phyloP scores from a whole-genome alignment of 2,113 vertebrate species.

The Machaerirhynchus nigripectus region DNA sequence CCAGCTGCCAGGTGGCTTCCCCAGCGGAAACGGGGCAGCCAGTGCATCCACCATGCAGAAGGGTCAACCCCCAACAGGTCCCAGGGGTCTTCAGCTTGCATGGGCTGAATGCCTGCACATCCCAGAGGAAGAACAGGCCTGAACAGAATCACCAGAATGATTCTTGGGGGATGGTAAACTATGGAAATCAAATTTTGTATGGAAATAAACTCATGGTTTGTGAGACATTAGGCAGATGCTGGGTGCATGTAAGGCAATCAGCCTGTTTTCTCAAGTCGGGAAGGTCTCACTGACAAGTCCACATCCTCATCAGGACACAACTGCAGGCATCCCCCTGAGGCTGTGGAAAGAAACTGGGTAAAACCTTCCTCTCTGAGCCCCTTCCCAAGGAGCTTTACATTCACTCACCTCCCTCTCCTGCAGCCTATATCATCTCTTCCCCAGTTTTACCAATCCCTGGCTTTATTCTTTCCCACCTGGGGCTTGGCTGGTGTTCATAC shows the following conservation, averaged over 20 bases:
- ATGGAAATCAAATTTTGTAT: background rate
- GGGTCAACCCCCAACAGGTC: rapidly evolving
- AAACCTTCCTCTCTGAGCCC: background rate
- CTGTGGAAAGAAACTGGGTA: background rate
- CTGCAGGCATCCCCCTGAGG: background rate
- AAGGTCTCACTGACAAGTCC: background rate
- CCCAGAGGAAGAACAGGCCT: background rate
- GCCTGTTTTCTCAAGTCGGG: background rate
- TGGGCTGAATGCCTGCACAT: background rate
- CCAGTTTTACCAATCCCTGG: background rate
- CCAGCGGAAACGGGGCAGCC: background rate
- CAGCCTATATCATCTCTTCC: background rate
- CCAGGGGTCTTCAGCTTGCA: background rate
- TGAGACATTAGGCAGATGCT: background rate
- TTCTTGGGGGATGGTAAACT: background rate
- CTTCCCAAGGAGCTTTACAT: background rate
- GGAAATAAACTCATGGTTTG: background rate
- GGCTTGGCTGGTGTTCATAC: background rate
- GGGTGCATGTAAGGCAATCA: background rate
- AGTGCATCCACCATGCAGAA: background rate
- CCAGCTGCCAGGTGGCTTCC: background rate
- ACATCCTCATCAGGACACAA: background rate
- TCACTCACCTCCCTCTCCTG: background rate
- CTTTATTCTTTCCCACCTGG: background rate
- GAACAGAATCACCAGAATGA: background rate